These are phyloP conservation scores for Tragelaphus imberbis DNA, from an alignment of 2,113 vertebrate genomes.

Conservation along the genomic window DNA sequence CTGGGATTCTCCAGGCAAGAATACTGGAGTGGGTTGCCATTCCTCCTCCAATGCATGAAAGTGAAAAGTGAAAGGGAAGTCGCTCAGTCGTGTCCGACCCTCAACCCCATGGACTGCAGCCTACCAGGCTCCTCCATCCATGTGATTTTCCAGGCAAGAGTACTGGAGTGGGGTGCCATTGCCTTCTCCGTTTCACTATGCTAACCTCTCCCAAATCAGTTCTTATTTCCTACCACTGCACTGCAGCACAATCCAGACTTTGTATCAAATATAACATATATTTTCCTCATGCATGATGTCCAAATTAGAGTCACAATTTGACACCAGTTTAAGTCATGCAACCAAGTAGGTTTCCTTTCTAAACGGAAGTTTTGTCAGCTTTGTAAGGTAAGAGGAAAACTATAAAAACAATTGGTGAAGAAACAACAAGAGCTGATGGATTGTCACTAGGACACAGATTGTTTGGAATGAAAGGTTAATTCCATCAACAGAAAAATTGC, in stretches of 20 bases:
- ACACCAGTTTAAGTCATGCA: not conserved
- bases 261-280: not conserved
- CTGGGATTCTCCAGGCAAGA: too few species aligned
- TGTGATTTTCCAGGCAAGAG: too few species aligned
- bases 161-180: too few species aligned
- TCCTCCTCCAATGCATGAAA: too few species aligned
- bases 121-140: too few species aligned
- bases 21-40: too few species aligned
- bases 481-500: constrained; percentile 68
- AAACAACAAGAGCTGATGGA: not conserved
- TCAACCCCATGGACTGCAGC: too few species aligned
- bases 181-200: not conserved
- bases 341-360: not conserved
- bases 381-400: not conserved
- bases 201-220: not conserved
- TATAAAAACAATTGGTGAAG: not conserved
- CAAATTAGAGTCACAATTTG: not conserved
- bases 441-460: not conserved
- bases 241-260: not conserved
- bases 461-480: constrained; percentile 51
- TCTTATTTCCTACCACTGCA: not conserved
- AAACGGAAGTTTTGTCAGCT: not conserved
- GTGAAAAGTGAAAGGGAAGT: too few species aligned
- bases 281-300: too few species aligned
- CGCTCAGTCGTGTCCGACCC: too few species aligned